A percentile compares a stretch with the other conserved stretches of the same genome.
phyloP scores from a whole-genome alignment of 2,888 invertebrate genomes.

The Diaperis boleti region DNA sequence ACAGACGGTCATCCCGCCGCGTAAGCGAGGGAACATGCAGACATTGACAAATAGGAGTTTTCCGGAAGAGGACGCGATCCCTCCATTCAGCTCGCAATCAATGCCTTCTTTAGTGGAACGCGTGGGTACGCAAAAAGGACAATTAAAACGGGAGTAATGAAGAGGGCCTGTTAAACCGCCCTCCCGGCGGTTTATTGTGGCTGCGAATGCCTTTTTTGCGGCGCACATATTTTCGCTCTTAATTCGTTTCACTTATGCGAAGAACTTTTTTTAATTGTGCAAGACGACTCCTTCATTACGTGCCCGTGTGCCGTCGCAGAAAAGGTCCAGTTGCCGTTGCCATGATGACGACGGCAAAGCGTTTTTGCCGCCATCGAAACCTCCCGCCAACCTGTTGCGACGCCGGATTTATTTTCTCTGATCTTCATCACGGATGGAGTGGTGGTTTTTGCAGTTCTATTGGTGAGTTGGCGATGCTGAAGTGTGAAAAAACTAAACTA shows the following conservation, averaged over 20 bases:
- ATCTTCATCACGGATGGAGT: constrained; percentile 48
- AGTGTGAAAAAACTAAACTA: no score
- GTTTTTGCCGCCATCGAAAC: constrained; percentile 47
- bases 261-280: constrained; percentile 48
- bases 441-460: constrained; percentile 50
- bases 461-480: no score
- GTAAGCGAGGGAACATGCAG: constrained; percentile 28
- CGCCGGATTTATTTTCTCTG: constrained; percentile 53
- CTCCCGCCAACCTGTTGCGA: constrained; percentile 54
- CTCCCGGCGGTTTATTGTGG: background rate
- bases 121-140: constrained; percentile 26
- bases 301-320: constrained; percentile 45
- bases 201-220: constrained; percentile 2
- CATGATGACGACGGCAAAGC: constrained; percentile 49
- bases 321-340: constrained; percentile 49
- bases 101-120: constrained; percentile 34
- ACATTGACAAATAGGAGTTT: constrained; percentile 43
- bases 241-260: constrained; percentile 27
- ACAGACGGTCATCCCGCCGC: constrained; percentile 34
- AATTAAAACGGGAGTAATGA: constrained; percentile 15
- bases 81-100: constrained; percentile 23
- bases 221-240: constrained; percentile 10
- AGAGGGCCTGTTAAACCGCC: constrained; percentile 11
- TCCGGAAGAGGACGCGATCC: constrained; percentile 13
- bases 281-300: constrained; percentile 46